phyloP scores from a whole-genome alignment of 2,797 vertebrate species.

The Echiichthys vipera region DNA sequence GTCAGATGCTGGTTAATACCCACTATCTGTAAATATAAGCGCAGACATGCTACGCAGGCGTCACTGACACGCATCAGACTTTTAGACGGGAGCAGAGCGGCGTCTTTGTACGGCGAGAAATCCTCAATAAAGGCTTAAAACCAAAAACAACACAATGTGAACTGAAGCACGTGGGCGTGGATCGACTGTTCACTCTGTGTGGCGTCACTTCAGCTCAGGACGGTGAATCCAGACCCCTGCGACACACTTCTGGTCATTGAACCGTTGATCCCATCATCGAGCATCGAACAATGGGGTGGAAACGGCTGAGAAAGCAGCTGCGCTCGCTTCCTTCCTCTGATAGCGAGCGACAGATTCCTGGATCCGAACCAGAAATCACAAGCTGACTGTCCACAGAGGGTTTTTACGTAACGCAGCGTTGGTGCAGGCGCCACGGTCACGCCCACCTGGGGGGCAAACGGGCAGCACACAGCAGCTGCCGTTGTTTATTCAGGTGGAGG shows the following conservation, averaged over 20 bases:
- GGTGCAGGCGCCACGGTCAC: background rate
- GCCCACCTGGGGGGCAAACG: background rate
- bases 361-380: conserved; percentile 3
- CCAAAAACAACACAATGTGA: too few species aligned
- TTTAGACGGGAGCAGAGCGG: too few species aligned
- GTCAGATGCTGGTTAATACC: too few species aligned
- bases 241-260: background rate
- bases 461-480: background rate
- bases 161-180: background rate
- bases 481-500: background rate
- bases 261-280: background rate
- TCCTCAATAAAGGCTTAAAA: too few species aligned
- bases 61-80: too few species aligned
- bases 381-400: background rate
- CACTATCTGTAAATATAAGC: too few species aligned
- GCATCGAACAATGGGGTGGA: conserved; percentile 19
- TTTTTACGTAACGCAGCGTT: background rate
- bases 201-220: background rate
- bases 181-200: background rate
- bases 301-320: conserved; percentile 27
- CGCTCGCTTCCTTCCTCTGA: conserved; percentile 4
- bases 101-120: too few species aligned
- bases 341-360: conserved; percentile 7
- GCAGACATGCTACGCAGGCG: too few species aligned
- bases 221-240: background rate